Base-by-base conservation (phyloP, 1,140 invertebrate genomes). In the Drosophila arizonae region DNA sequence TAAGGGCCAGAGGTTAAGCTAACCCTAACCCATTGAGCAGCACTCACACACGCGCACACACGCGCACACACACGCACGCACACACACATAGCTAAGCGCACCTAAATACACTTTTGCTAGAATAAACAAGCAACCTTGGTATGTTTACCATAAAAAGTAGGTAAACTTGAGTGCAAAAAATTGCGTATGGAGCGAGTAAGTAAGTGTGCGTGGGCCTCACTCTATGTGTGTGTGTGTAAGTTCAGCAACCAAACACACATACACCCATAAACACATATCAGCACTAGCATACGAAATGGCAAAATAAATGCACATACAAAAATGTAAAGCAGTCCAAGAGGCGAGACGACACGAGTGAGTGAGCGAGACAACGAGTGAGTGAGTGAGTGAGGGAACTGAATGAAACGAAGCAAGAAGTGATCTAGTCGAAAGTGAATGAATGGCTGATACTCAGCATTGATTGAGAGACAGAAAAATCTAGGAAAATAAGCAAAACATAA, bases 91-190 rank as follows among this genome's bases (percentile, higher is more conserved):
- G 84, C 82, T 86, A 86, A 88, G 79, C 85, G 54, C 74, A 88
- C 84, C 84, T 88, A 88, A 88, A 88, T 88, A 88, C 84, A 88
- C 88, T 88, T 87, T 88, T 88, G 70, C 84, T 88, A 88, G 84
- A 88, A 88, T 88, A 88, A 88, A 88, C 84, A 88, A 88, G 84
- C 84, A 88, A 88, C 84, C 84, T 88, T 88, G 84, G 82, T 48
- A 61, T 88, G 84, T 88, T 88, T 88, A 88, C 84, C 84, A 88
- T 88, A 88, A 88, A 87, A 88, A 88, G 84, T 88, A 88, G 84
- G 84, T 88, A 88, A 88, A 88, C 84, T 88, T 88, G 84, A 88
- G 84, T 88, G 84, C 84, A 88, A 84, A 88, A 39, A 88, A 88
- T 82, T 88, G 84, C 84, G 81, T 81, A 81, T 72, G 67, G 63